Evolutionary conservation across 1,140 invertebrate species (phyloP).

Genomic region (Mycetomoellerius zeteki): DNA sequence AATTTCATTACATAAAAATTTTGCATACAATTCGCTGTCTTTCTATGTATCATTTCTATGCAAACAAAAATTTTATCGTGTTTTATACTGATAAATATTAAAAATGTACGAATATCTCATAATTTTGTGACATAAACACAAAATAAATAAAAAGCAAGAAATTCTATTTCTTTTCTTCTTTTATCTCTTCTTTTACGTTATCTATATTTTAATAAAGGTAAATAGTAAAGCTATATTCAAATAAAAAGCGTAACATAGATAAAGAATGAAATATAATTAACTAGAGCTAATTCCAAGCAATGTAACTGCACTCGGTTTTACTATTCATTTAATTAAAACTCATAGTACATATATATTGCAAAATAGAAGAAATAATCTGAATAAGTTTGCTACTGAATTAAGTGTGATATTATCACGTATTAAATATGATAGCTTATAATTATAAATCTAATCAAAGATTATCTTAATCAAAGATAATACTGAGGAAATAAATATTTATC

Average conservation of each 20-base stretch:
- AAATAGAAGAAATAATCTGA: background rate
- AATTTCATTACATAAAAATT: constrained; percentile 27
- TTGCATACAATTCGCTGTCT: background rate
- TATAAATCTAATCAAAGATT: background rate
- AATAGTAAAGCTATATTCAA: background rate
- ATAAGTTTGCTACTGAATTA: background rate
- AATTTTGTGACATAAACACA: background rate
- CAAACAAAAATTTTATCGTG: background rate
- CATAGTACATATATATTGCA: background rate
- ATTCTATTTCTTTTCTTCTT: background rate
- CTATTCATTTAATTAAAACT: background rate
- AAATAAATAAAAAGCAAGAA: background rate
- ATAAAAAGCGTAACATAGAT: background rate
- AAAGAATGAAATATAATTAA: constrained; percentile 1
- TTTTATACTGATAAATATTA: background rate
- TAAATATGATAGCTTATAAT: background rate
- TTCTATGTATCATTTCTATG: background rate
- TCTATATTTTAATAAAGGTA: constrained; percentile 30
- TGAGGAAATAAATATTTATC: constrained; percentile 17
- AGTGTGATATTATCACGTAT: background rate
- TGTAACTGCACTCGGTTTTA: background rate
- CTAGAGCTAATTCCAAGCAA: background rate
- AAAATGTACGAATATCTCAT: background rate
- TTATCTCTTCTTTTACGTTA: constrained; percentile 9
- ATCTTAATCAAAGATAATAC: background rate